Evolutionary conservation across 1,140 invertebrate species (phyloP).

Genomic region (Radopholus similis): DNA sequence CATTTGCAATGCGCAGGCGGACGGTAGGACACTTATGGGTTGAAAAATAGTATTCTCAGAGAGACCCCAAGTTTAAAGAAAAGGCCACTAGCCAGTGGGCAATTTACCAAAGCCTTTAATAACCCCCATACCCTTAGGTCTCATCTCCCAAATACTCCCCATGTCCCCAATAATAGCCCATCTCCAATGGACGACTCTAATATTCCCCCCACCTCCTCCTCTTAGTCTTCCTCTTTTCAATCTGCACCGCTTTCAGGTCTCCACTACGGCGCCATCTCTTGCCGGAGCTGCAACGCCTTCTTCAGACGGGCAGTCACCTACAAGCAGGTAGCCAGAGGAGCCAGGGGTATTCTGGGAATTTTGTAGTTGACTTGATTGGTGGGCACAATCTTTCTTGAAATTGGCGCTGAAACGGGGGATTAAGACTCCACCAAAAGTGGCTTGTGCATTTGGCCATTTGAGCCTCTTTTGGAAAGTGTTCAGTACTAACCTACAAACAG

Average conservation of each 20-base stretch:
- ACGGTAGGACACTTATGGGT: not conserved
- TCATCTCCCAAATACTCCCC: too few species aligned
- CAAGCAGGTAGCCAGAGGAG: conserved; percentile 19
- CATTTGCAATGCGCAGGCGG: conserved; percentile 12
- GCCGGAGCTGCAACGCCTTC: conserved; percentile 34
- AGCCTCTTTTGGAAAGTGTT: too few species aligned
- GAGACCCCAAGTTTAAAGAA: too few species aligned
- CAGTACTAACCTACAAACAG: not conserved
- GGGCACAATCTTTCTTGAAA: too few species aligned
- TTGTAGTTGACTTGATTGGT: too few species aligned
- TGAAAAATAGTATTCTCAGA: not conserved
- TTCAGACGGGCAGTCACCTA: conserved; percentile 35
- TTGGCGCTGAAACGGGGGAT: too few species aligned
- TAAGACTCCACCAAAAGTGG: too few species aligned
- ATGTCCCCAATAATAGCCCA: not conserved
- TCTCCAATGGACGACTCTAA: not conserved
- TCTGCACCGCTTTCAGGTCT: conserved; percentile 6
- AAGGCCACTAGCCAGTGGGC: too few species aligned
- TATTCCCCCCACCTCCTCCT: not conserved
- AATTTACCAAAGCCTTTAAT: not conserved
- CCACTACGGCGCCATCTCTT: conserved; percentile 26
- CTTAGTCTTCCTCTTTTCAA: not conserved
- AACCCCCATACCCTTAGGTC: too few species aligned
- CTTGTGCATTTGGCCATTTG: too few species aligned
- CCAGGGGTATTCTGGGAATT: too few species aligned